Conservation (phyloP, 2,888 invertebrate genomes). For the Spodoptera exigua region DNA sequence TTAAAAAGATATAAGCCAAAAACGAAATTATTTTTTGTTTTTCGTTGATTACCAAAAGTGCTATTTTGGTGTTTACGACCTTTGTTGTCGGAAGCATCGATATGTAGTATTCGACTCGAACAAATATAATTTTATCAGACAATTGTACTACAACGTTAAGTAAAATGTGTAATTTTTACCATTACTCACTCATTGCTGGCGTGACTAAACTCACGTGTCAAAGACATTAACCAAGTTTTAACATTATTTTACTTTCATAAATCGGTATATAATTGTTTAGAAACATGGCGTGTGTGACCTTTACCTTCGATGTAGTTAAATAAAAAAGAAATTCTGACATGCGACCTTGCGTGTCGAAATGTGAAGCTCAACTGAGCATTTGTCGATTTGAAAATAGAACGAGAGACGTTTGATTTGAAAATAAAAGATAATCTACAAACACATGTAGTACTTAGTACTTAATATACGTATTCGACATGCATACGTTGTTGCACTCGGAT, state of each 20-base stretch:
- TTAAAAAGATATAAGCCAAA: too few species aligned
- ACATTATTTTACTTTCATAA: constrained; percentile 18
- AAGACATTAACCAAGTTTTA: constrained; percentile 22
- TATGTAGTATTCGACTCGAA: too few species aligned
- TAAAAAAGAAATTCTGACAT: constrained; percentile 27
- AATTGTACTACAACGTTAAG: too few species aligned
- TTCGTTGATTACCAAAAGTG: too few species aligned
- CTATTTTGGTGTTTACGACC: too few species aligned
- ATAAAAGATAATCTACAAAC: constrained; percentile 10
- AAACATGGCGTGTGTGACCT: constrained; percentile 22
- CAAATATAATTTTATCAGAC: too few species aligned
- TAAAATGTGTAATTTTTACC: too few species aligned
- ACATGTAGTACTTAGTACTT: constrained; percentile 4
- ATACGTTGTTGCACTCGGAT: constrained; percentile 36
- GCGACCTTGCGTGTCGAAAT: constrained; percentile 47
- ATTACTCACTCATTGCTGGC: constrained; percentile 2
- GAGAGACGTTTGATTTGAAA: constrained; percentile 17
- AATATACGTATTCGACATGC: constrained; percentile 10
- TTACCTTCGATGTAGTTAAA: constrained; percentile 31
- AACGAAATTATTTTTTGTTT: too few species aligned
- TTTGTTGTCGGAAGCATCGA: too few species aligned
- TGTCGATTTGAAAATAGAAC: constrained; percentile 36
- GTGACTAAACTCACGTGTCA: constrained; percentile 13
- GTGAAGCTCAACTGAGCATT: constrained; percentile 23
- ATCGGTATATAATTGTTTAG: constrained; percentile 24